Evolutionary conservation across 2,888 invertebrate genomes (phyloP), one percentile per base, ranked within the genome.

Genomic region (Parasteatoda lunata): DNA sequence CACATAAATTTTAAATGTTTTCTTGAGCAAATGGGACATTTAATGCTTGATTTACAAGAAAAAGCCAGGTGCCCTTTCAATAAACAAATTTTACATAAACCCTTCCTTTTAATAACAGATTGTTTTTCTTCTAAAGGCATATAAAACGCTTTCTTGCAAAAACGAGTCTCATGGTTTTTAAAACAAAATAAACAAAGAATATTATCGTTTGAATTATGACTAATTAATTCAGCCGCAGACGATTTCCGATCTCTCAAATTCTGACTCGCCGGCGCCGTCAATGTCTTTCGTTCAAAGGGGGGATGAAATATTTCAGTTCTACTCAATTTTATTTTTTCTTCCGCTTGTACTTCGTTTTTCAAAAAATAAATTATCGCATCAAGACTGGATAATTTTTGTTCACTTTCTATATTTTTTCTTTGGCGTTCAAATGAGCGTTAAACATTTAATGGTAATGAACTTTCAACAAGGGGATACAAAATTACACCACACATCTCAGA

Each of bases 11-110:
- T 11, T 5, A 47, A 15, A 75, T 75, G 64, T 47, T 47, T 30
- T 75, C n/a, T 64, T 15, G 8, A 8, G 30, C 30, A 30, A 30
- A 30, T 30, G 30, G 30, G 30, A 30, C 30, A 30, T 52, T 52
- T 30, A 30, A 30, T 30, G 2, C 30, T 30, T 30, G 30, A 30
- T 2, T 30, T 30, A 30, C 30, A 30, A 30, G 9, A 47, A 5
- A n/a, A 48, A 75, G 59, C 47, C 13, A 59, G 5, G 59, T 64
- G 64, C 11, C 64, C 75, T 13, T 75, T 64, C 59, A 4, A 5
- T 5, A 75, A 48, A 13, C 75, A 75, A 13, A 75, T 64, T 13
- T 48, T n/a, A 11, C 75, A 75, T n/a, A 75, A 59, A 47, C 48
- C 59, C 64, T 75, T 64, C 47, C 11, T 75, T 75, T 47, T 64